Evolutionary conservation across 2,888 invertebrate genomes (phyloP), one percentile per base, ranked within the genome.

Genomic region (Pocota personata): DNA sequence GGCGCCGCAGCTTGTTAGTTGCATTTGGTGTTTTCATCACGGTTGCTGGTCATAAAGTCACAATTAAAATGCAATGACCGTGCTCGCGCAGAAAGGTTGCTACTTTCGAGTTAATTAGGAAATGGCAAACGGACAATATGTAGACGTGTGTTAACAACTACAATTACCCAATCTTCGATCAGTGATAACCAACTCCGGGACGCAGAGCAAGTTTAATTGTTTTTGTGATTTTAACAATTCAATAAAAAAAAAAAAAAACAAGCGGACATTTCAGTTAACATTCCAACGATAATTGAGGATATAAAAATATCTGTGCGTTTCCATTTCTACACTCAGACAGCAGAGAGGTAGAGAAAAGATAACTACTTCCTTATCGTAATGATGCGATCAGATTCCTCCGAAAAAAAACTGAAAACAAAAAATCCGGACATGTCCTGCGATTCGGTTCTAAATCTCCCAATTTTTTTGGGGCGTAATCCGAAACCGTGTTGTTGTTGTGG

Each of bases 301-400:
- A 58, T 50, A 32, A 50, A 58, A 58, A n/a, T 52, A 55, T 64
- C 52, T 30, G 48, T 12, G 21, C 30, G 21, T 32, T 10, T 10
- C 66, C 7, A 32, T 27, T 52, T 43, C 43, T 14, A 10, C 30
- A 21, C 35, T 24, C 4, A 24, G 24, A 3, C 2, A 24, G 24
- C 24, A 21, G 30, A 12, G 27, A 10, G 12, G 37, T 52, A 3
- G 37, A 12, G 3, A 8, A 12, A 27, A 60, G 16, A 24, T 16
- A 46, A 30, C 24, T 57, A 27, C 43, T 24, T 52, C 19, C 71
- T 72, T 72, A 66, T 64, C 66, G 10, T 19, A 67, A 6, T 40
- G 48, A 73, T 80, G 52, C n/a, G 80, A 80, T 80, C 73, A 60
- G 58, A 73, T 67, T 73, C 67, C 67, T 55, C 21, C 32, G 19